Conservation (phyloP, 2,888 invertebrate genomes). For the Drosophila macrospina region DNA sequence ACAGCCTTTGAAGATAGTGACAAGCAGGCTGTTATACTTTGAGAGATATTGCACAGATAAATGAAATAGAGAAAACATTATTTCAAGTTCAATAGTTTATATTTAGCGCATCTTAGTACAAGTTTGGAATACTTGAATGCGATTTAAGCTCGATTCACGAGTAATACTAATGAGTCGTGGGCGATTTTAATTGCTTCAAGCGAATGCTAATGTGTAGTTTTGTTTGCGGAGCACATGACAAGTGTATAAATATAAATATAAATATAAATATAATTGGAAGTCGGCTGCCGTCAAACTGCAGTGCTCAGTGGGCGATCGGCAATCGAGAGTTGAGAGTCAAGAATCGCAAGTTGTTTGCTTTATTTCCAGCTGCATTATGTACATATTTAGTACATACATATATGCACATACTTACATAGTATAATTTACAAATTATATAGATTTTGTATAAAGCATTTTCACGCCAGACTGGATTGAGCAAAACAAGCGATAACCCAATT, state of each 20-base stretch:
- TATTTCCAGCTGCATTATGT: conserved; percentile 27
- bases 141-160: conserved; percentile 11
- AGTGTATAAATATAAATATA: conserved; percentile 24
- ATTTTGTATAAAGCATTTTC: conserved; percentile 36
- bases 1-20: background rate
- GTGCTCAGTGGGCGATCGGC: conserved; percentile 40
- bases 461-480: conserved; percentile 35
- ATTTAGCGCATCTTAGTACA: conserved; percentile 23
- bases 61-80: too few species aligned
- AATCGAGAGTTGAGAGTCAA: conserved; percentile 20
- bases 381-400: conserved; percentile 10
- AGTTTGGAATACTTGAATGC: conserved; percentile 1
- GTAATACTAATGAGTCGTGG: conserved; percentile 36
- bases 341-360: conserved; percentile 44
- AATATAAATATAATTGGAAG: conserved; percentile 29
- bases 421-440: conserved; percentile 36
- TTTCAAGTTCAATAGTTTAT: background rate
- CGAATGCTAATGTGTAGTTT: conserved; percentile 46
- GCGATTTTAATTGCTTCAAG: conserved; percentile 43
- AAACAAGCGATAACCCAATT: conserved; percentile 60
- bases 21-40: too few species aligned
- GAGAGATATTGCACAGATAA: background rate
- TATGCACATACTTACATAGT: conserved; percentile 11
- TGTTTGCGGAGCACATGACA: conserved; percentile 53
- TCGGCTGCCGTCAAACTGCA: conserved; percentile 25